phyloP scores from a whole-genome alignment of 2,113 vertebrate species.

The Pampusana beccarii region DNA sequence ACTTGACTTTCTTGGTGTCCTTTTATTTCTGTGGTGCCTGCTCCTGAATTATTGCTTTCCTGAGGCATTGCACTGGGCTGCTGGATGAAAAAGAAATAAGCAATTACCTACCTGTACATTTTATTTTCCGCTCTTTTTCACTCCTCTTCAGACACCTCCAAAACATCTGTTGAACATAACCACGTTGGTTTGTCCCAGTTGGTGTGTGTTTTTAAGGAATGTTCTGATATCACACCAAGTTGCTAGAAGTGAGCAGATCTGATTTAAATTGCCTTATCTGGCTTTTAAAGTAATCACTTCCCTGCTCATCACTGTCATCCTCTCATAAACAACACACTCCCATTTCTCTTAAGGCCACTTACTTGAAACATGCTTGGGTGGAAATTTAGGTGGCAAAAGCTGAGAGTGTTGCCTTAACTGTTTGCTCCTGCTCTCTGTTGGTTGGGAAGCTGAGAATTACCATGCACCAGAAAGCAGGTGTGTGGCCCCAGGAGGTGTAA shows the following conservation, averaged over 20 bases:
- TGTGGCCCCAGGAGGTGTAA: slow-evolving; percentile 15
- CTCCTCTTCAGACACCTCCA: not conserved
- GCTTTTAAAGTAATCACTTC: not conserved
- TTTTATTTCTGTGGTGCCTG: not conserved
- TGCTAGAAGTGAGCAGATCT: slow-evolving; percentile 6
- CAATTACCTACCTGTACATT: not conserved
- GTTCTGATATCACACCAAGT: not conserved
- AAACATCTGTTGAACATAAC: slow-evolving; percentile 36
- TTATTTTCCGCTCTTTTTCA: not conserved
- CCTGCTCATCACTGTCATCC: not conserved
- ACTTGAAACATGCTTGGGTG: not conserved
- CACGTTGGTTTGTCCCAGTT: not conserved
- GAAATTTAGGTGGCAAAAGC: slow-evolving; percentile 5
- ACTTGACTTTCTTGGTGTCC: not conserved
- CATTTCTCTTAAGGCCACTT: not conserved
- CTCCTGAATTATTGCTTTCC: slow-evolving; percentile 3
- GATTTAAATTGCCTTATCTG: not conserved
- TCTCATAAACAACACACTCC: not conserved
- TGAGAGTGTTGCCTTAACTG: not conserved
- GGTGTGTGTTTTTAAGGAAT: not conserved
- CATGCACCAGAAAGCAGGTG: slow-evolving; percentile 29
- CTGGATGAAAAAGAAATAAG: not conserved
- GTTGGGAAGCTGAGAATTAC: not conserved
- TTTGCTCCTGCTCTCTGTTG: not conserved
- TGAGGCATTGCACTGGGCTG: not conserved